Evolutionary conservation across 2,797 vertebrate genomes (phyloP).

Genomic region (Pantherophis vulpinus): DNA sequence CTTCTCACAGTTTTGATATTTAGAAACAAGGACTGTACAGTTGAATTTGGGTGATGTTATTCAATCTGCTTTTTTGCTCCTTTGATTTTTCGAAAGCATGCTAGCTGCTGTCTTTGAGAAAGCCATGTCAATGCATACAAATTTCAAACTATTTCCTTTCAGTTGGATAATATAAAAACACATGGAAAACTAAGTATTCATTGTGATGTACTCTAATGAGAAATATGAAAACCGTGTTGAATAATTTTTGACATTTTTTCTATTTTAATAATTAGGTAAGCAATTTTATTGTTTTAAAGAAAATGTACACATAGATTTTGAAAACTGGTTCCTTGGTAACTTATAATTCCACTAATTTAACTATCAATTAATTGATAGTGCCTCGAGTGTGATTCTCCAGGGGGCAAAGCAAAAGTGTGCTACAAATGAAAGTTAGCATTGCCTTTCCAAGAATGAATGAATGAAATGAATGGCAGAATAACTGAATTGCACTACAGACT

Average conservation of each 20-base stretch:
- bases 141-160: not conserved
- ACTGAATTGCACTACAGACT: not conserved
- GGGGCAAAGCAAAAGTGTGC: not conserved
- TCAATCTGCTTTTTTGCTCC: not conserved
- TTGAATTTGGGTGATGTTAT: not conserved
- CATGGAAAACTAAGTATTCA: not conserved
- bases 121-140: not conserved
- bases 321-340: not conserved
- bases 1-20: not conserved
- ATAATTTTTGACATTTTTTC: not conserved
- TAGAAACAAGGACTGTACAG: not conserved
- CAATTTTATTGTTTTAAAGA: not conserved
- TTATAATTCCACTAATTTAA: not conserved
- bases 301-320: not conserved
- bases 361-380: not conserved
- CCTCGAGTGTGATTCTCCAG: not conserved
- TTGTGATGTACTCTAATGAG: not conserved
- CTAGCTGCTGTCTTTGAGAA: not conserved
- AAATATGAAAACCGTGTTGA: not conserved
- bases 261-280: not conserved
- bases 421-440: conserved; percentile 32
- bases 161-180: not conserved
- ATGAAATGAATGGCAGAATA: not conserved
- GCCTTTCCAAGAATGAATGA: not conserved
- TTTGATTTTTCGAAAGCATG: not conserved